Percentiles rank a stretch among this genome's conserved stretches.
Conservation (phyloP, 2,888 invertebrate genomes). For the Epinotia nisella region DNA sequence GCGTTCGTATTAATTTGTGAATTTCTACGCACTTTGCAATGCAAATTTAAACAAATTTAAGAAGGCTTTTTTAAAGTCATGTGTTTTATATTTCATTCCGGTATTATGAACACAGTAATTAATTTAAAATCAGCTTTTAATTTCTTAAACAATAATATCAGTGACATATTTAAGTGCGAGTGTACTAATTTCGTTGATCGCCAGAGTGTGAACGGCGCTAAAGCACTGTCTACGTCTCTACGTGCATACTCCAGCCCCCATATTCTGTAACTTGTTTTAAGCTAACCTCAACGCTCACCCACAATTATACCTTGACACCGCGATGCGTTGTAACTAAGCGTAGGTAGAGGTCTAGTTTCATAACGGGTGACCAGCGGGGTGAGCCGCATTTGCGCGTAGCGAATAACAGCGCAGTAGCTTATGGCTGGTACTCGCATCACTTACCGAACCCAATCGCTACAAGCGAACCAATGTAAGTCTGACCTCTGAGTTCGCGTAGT, state of each 20-base stretch:
- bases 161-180: neutral
- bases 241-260: too few relatives aligned
- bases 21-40: neutral
- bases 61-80: too few relatives aligned
- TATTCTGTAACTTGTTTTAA: too few relatives aligned
- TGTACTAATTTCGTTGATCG: slow-evolving; percentile 23
- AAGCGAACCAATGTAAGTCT: neutral
- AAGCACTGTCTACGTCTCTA: slow-evolving; percentile 17
- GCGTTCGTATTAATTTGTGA: slow-evolving; percentile 1
- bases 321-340: too few relatives aligned
- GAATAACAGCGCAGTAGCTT: too few relatives aligned
- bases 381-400: too few relatives aligned
- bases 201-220: slow-evolving; percentile 15
- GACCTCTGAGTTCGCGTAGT: neutral
- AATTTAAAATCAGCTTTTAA: neutral
- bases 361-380: too few relatives aligned
- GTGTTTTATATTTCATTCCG: neutral
- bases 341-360: too few relatives aligned
- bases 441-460: neutral
- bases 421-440: neutral
- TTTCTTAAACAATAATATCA: neutral
- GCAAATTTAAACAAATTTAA: neutral
- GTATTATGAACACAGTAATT: neutral
- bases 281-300: too few relatives aligned
- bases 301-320: too few relatives aligned